These are phyloP conservation scores for Drosophila aff. DNA, from an alignment of 1,140 invertebrate genomes.

Conservation along the genomic window DNA sequence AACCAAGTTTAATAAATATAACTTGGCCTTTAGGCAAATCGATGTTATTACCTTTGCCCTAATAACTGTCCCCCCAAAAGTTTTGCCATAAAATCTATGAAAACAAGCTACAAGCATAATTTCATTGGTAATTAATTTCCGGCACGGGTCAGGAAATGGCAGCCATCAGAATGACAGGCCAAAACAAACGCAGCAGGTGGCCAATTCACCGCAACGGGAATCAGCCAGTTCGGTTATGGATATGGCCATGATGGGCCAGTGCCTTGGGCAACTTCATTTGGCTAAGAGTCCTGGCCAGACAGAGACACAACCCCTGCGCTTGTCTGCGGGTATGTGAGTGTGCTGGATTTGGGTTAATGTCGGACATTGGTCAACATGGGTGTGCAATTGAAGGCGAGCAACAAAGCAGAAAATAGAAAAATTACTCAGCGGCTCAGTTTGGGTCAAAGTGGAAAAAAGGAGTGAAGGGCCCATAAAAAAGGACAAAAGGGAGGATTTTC, in stretches of 20 bases:
- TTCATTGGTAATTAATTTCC: conserved; percentile 73
- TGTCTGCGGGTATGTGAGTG: conserved; percentile 32
- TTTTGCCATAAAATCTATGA: conserved; percentile 42
- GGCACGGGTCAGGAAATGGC: conserved; percentile 50
- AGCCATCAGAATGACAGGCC: conserved; percentile 39
- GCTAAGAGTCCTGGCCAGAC: conserved; percentile 62
- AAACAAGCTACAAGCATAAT: conserved; percentile 49
- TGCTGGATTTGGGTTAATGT: conserved; percentile 80
- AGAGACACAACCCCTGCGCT: conserved; percentile 2
- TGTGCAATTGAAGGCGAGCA: conserved; percentile 76
- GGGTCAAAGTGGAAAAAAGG: conserved; percentile 29
- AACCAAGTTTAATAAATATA: not conserved
- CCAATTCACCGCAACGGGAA: conserved; percentile 32
- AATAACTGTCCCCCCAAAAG: conserved; percentile 10
- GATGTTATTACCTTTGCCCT: conserved; percentile 11
- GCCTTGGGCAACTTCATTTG: conserved; percentile 69
- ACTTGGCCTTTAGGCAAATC: not conserved
- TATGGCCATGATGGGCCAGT: conserved; percentile 23
- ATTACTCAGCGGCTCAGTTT: conserved; percentile 68
- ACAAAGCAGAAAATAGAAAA: conserved; percentile 83
- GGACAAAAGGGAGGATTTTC: conserved; percentile 23
- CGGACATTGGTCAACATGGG: conserved; percentile 78
- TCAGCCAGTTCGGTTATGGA: conserved; percentile 15
- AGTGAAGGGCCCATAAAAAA: conserved; percentile 41
- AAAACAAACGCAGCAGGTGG: conserved; percentile 64